phyloP scores from a whole-genome alignment of 2,888 invertebrate genomes.

The Nomada fucata region DNA sequence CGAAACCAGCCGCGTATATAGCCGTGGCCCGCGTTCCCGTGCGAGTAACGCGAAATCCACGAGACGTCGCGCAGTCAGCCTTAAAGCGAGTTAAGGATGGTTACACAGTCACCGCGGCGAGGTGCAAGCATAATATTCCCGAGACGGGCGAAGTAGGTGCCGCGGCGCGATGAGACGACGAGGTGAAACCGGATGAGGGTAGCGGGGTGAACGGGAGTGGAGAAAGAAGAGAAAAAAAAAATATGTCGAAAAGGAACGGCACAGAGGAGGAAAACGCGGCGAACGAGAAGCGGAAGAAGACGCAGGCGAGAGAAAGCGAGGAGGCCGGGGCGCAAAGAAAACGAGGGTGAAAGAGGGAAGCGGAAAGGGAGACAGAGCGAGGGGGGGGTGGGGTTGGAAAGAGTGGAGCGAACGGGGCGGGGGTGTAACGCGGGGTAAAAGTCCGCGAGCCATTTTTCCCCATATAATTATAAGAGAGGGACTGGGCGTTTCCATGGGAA shows the following conservation, averaged over 20 bases:
- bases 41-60: constrained; percentile 66
- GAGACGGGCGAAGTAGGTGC: constrained; percentile 73
- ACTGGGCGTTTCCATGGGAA: constrained; percentile 82
- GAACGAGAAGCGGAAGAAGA: constrained; percentile 52
- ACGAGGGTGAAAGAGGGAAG: constrained; percentile 38
- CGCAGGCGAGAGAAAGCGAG: constrained; percentile 53
- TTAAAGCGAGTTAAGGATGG: constrained; percentile 70
- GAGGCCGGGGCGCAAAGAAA: constrained; percentile 55
- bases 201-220: constrained; percentile 26
- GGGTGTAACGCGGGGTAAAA: constrained; percentile 81
- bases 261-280: constrained; percentile 43
- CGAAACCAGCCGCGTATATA: constrained; percentile 26
- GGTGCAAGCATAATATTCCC: constrained; percentile 76
- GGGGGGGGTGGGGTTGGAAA: constrained; percentile 36
- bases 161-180: constrained; percentile 68
- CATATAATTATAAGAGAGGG: constrained; percentile 84
- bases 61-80: constrained; percentile 67
- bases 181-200: constrained; percentile 70
- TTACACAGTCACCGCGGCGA: constrained; percentile 69
- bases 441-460: constrained; percentile 84
- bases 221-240: neutral
- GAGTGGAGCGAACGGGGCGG: constrained; percentile 57
- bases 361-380: constrained; percentile 39
- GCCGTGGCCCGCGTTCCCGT: constrained; percentile 10
- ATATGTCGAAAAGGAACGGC: constrained; percentile 10